Base-by-base conservation (phyloP, 2,113 vertebrate species). In the Menidia beryllina region DNA sequence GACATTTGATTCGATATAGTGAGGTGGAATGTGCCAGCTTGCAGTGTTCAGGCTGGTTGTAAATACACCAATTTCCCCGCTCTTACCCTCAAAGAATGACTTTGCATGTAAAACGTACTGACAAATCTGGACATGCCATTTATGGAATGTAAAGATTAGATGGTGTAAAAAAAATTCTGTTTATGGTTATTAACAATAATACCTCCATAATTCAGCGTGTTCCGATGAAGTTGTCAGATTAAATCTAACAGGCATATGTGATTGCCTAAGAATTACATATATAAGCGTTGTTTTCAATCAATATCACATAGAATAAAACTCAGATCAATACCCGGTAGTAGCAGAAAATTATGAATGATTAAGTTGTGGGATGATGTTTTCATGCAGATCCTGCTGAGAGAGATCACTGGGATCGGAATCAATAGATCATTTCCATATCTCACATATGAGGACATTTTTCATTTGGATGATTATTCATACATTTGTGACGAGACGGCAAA, bases 1-100 rank as follows among this genome's bases (percentile, higher is more conserved):
- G 56, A 67, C 66, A 59, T 58, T 81, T 56, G 69, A 23, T 74
- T 78, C 51, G 48, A 63, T 57, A 57, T 66, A 75, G 77, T 63
- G 19, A 43, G 34, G 58, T 47, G 26, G 56, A 77, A 55, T 69
- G 61, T 69, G 24, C 7, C 59, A 30, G 53, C 45, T 41, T 59
- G 45, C 60, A 38, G 60, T 20, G 52, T 27, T 72, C 54, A 34
- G 64, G 70, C 57, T 70, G 79, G 66, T 69, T 80, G 65, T 69
- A 50, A 45, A 69, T 5, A 30, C 54, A 69, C 65, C 43, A 48
- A 12, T 52, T 69, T 63, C 45, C 52, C 43, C 15, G 39, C 10
- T 59, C 10, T 62, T 17, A 36, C 17, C 53, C 65, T 72, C 39
- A 60, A 68, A 62, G 43, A 66, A 36, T 55, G 54, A 77, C 69